Evolutionary conservation across 2,888 invertebrate species (phyloP), one percentile per base, ranked within the genome.

Genomic region (Eumacrocentrus americanus): DNA sequence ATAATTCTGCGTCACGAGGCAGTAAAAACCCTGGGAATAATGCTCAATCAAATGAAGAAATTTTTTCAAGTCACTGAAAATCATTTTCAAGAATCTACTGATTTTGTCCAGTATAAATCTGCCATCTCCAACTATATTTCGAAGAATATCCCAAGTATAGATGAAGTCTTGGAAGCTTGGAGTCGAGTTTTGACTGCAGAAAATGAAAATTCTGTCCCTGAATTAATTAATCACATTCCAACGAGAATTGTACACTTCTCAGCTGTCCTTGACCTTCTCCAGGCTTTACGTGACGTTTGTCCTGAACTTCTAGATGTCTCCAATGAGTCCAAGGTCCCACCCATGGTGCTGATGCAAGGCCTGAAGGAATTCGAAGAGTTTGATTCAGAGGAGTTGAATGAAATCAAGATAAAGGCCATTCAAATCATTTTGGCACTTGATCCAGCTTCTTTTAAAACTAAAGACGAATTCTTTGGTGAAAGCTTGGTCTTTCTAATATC

Each of bases 191-290:
- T 74, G 23, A 44, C 22, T 23, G 20, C 34, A n/a, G 18, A 60
- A 23, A n/a, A 59, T 4, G 62, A 50, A 25, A 59, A 71, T 62
- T n/a, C n/a, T n/a, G n/a, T n/a, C n/a, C n/a, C n/a, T n/a, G 4
- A 64, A 62, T 16, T 6, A 11, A 3, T n/a, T 16, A 12, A 42
- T 56, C 38, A 60, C 3, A 40, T 55, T 18, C 67, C 68, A 2
- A 12, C 34, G 1, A 67, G 67, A 59, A 42, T 71, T 18, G 69
- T 75, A 14, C 73, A 72, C 60, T 69, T 75, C 6, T 48, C 67
- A 20, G 80, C 80, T 59, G 79, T 87, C 20, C 76, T 89, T 44
- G 84, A 86, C 20, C 82, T 87, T 70, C 83, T 89, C 76, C 78
- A 85, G 56, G 78, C 82, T 56, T 86, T 85, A 60, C 78, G 84